Evolutionary conservation across 2,888 invertebrate genomes (phyloP), one percentile per base, ranked within the genome.

Genomic region (Callyntrura sp.): DNA sequence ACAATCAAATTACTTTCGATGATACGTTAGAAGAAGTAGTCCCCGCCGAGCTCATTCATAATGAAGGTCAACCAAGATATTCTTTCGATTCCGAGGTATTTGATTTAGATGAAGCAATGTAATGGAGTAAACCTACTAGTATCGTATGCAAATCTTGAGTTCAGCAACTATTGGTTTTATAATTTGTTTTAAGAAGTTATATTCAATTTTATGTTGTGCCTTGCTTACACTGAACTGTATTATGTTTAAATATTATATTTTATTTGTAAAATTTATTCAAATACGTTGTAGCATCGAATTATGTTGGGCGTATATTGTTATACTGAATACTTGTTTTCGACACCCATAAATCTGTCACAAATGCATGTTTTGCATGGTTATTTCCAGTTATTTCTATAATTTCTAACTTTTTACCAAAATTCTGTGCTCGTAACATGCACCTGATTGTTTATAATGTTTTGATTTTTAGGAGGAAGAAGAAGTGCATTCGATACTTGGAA

Each of bases 401-500:
- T n/a, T n/a, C n/a, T n/a, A 57, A 57, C 17, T 0, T 35, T 35
- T 35, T 35, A 35, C 35, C 35, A 35, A 35, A 35, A 6, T 35
- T 2, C 6, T 35, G 35, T 35, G 28, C 35, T 3, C 4, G 9
- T 65, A 14, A 35, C 35, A 35, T 4, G n/a, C 1, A 28, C 17
- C 28, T 12, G n/a, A 14, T 12, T 35, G 5, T 35, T 14, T 28
- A 73, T 0, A 20, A 57, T 79, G 17, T 57, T 17, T 65, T 17
- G 43, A 20, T 43, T 45, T 62, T 48, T 76, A 98, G 98, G 96
- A 98, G 98, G 96, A 98, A 98, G 96, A 98, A 98, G 95, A 98
- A 98, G 95, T 98, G 98, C 96, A 97, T 98, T 94, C 97, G 98
- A 94, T 98, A 98, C 96, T 97, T 98, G 97, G 98, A 98, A 96